Evolutionary conservation across 2,888 invertebrate species (phyloP).

Genomic region (Melanophora roralis): DNA sequence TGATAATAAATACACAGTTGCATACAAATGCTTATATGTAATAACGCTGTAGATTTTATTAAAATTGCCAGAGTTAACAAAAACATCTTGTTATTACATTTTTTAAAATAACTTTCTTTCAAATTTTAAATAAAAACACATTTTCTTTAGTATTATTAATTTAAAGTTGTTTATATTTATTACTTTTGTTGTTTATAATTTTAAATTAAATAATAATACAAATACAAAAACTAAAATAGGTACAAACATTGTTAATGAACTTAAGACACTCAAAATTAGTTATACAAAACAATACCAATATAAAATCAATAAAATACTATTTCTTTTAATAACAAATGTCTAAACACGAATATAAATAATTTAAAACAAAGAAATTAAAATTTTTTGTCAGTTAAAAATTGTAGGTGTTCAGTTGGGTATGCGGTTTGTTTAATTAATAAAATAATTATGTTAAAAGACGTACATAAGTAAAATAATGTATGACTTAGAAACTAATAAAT

Average conservation of each 20-base stretch:
- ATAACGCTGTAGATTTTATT: too few species aligned
- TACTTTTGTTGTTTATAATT: constrained; percentile 11
- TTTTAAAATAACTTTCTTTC: too few species aligned
- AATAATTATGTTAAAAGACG: too few species aligned
- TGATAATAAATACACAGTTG: too few species aligned
- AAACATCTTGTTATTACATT: too few species aligned
- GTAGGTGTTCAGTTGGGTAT: too few species aligned
- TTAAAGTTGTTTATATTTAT: constrained; percentile 30
- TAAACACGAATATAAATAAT: background rate
- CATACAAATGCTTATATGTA: too few species aligned
- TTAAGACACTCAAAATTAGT: constrained; percentile 24
- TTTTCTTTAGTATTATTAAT: constrained; percentile 15
- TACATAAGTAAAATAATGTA: constrained; percentile 3
- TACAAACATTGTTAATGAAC: constrained; percentile 5
- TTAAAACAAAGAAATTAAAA: constrained; percentile 1
- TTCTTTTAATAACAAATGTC: background rate
- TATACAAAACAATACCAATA: constrained; percentile 19
- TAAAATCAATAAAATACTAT: constrained; percentile 13
- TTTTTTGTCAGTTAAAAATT: too few species aligned
- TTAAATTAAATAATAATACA: constrained; percentile 38
- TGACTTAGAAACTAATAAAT: constrained; percentile 47
- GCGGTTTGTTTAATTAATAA: too few species aligned
- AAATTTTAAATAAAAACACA: background rate
- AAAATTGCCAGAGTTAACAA: too few species aligned
- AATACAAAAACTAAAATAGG: constrained; percentile 1